Base-by-base conservation (phyloP, 2,113 vertebrate species). In the Notothenia rossii region DNA sequence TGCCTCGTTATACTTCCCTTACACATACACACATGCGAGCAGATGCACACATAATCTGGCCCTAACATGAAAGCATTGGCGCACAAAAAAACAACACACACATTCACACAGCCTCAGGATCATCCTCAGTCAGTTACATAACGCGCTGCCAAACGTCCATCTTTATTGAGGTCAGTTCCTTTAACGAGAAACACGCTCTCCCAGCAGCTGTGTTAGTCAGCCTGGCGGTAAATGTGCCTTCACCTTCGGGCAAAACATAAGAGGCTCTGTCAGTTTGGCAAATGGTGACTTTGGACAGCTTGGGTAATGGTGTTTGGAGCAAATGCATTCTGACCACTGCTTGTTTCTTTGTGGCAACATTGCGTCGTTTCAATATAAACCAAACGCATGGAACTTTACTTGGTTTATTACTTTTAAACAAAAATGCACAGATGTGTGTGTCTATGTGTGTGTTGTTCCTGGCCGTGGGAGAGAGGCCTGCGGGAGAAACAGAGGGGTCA, bases 101-200 rank as follows among this genome's bases (percentile, higher is more conserved):
- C 72, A 72, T 70, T 15, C 48, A 62, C 76, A 86, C 82, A 69
- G 83, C 89, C 86, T 81, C 49, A 20, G 90, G 90, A 91, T 92
- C 80, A 87, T 91, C 89, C 75, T 82, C 69, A 77, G 86, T 82
- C 56, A 48, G 84, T 93, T 93, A 90, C 63, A 25, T 90, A 93
- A 94, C 67, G 6, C 33, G 33, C 83, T 89, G 87, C 87, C 89
- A 91, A 91, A 91, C 71, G 91, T 94, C 92, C 88, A 65, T 92
- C 86, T 91, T 91, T 93, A 94, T 94, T 94, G 88, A 93, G 92
- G 92, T 93, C 92, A 94, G 67, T 81, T 77, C 81, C 84, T 90
- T 88, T 88, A 90, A 90, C 85, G 67, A 90, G 92, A 89, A 79
- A 84, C 85, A 81, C 83, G 56, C 86, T 88, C 79, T 79, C 85